Evolutionary conservation across 2,888 invertebrate species (phyloP), one percentile per base, ranked within the genome.

Genomic region (Tethea ocularis): DNA sequence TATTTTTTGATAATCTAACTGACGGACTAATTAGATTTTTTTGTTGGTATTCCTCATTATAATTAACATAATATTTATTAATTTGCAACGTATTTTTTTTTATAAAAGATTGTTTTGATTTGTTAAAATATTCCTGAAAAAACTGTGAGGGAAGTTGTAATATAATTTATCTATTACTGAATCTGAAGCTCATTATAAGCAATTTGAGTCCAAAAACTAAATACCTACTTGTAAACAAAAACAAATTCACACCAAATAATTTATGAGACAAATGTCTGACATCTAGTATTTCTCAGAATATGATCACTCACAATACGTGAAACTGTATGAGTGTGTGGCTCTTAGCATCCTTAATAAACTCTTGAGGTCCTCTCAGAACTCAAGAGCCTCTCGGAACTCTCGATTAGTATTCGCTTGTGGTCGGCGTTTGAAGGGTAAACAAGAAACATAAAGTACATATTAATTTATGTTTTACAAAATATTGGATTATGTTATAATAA

Each of bases 351-450:
- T 26, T 57, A 22, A 54, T 56, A 38, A 33, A 23, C 57, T 36
- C 51, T 29, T 53, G 57, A 58, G 54, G 57, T 51, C 57, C 58
- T 58, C 58, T 46, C 58, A 15, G 52, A 52, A 61, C 69, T 64
- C 69, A 72, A 69, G 72, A 65, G 72, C 52, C 54, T 61, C 59
- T 58, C 46, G n/a, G 61, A 57, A 52, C 57, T 55, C 60, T 72
- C 62, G 63, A 67, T 72, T 72, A 61, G 59, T 55, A 61, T 62
- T 41, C 67, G 63, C 61, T 63, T 67, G 65, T 41, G 56, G 64
- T 62, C 60, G 57, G 57, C 63, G 61, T 67, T 23, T 56, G 56
- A 65, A 63, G 63, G 55, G 64, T 69, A 61, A 53, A 59, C 59
- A 51, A 58, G 51, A 57, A 58, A 61, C 64, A 59, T 33, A 24